phyloP scores from a whole-genome alignment of 2,888 invertebrate genomes.

The Hecatera dysodea region DNA sequence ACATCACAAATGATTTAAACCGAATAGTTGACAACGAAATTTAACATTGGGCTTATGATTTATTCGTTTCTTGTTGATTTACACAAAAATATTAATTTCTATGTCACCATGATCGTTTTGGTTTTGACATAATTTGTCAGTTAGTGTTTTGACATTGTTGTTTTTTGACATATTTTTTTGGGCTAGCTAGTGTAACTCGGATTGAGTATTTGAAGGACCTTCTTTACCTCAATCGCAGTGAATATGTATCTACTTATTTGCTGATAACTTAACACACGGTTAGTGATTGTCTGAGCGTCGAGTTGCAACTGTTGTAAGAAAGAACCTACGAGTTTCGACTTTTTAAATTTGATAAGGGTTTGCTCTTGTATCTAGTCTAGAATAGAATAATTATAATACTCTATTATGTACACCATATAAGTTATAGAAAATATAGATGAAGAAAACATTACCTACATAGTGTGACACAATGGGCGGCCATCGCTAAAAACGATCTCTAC shows the following conservation, averaged over 20 bases:
- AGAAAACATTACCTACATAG: too few species aligned
- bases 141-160: constrained; percentile 9
- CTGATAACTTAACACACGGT: not conserved
- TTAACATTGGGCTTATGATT: constrained; percentile 69
- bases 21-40: constrained; percentile 56
- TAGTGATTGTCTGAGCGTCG: not conserved
- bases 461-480: too few species aligned
- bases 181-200: not conserved
- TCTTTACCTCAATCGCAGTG: not conserved
- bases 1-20: constrained; percentile 74
- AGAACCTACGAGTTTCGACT: too few species aligned
- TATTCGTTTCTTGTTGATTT: constrained; percentile 60
- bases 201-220: constrained; percentile 3
- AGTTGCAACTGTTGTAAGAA: not conserved
- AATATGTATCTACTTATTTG: not conserved
- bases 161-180: constrained; percentile 27
- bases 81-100: constrained; percentile 61
- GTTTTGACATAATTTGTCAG: constrained; percentile 34
- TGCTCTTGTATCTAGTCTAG: too few species aligned
- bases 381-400: too few species aligned
- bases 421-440: too few species aligned
- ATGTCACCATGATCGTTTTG: constrained; percentile 74
- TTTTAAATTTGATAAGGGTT: too few species aligned
- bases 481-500: too few species aligned
- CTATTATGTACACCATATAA: too few species aligned